Evolutionary conservation across 2,113 vertebrate species (phyloP).

Genomic region (Grammatotria lemairii): DNA sequence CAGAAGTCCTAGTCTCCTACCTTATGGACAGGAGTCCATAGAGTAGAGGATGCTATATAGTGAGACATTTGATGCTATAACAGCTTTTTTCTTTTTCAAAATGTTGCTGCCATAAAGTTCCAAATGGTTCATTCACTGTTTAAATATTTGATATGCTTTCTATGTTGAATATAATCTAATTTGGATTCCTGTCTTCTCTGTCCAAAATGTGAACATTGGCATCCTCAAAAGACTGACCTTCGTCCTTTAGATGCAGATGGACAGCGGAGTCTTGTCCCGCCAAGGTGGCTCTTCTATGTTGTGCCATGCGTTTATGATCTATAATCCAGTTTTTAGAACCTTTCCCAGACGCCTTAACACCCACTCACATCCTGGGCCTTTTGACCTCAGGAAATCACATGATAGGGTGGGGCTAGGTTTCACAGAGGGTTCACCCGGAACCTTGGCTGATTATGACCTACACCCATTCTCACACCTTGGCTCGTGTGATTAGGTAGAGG

Average conservation of each 20-base stretch:
- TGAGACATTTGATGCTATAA: background rate
- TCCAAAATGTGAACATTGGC: background rate
- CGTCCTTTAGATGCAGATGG: background rate
- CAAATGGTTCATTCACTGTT: background rate
- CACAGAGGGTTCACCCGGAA: background rate
- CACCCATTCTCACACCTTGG: background rate
- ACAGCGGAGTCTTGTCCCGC: background rate
- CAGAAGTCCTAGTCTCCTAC: background rate
- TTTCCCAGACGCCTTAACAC: background rate
- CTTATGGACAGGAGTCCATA: background rate
- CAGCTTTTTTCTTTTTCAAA: background rate
- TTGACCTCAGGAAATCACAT: background rate
- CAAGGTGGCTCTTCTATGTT: background rate
- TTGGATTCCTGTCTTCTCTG: background rate
- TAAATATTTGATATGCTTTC: background rate
- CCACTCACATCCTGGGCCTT: background rate
- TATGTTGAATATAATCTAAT: background rate
- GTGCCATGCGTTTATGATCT: background rate
- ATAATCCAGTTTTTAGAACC: background rate
- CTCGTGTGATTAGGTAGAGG: background rate
- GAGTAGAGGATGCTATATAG: background rate
- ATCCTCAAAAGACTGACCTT: background rate
- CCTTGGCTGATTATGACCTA: background rate
- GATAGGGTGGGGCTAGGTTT: background rate
- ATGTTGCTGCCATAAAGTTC: background rate